Conservation (phyloP, 1,140 invertebrate species). For the Proctacanthus coquilletti region DNA sequence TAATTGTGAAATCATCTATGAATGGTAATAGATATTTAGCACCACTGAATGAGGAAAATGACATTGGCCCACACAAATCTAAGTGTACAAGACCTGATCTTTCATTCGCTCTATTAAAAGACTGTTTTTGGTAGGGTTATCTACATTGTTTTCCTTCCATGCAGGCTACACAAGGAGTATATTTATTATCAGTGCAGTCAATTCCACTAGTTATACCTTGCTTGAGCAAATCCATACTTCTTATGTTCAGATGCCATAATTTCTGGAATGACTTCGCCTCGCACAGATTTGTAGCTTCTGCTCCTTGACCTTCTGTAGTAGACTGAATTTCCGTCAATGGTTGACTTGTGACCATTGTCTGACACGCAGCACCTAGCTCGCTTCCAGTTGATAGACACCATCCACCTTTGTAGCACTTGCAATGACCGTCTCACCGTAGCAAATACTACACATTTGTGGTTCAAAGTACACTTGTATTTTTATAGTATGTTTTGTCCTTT, state of each 20-base stretch:
- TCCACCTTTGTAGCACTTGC: slow-evolving; percentile 10
- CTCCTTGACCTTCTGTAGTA: neutral
- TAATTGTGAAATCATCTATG: neutral
- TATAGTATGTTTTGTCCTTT: slow-evolving; percentile 7
- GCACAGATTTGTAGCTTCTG: neutral
- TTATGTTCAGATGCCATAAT: slow-evolving; percentile 10
- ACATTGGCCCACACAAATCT: neutral
- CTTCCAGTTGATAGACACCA: slow-evolving; percentile 12
- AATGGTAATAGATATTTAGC: neutral
- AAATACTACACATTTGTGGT: slow-evolving; percentile 13
- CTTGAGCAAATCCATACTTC: slow-evolving; percentile 11
- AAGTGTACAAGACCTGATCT: neutral
- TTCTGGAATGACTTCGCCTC: slow-evolving; percentile 1
- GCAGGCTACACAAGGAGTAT: slow-evolving; percentile 9
- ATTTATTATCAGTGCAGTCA: slow-evolving; percentile 7
- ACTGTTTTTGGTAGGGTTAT: slow-evolving; percentile 9
- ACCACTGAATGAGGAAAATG: neutral
- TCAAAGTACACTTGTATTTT: slow-evolving; percentile 10
- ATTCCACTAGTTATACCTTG: slow-evolving; percentile 12
- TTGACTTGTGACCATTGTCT: neutral
- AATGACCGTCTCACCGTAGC: slow-evolving; percentile 7
- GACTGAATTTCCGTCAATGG: neutral
- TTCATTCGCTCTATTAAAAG: neutral
- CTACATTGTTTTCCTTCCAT: slow-evolving; percentile 7
- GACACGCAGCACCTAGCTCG: neutral